Evolutionary conservation across 2,113 vertebrate genomes (phyloP).

Genomic region (Balaeniceps rex): DNA sequence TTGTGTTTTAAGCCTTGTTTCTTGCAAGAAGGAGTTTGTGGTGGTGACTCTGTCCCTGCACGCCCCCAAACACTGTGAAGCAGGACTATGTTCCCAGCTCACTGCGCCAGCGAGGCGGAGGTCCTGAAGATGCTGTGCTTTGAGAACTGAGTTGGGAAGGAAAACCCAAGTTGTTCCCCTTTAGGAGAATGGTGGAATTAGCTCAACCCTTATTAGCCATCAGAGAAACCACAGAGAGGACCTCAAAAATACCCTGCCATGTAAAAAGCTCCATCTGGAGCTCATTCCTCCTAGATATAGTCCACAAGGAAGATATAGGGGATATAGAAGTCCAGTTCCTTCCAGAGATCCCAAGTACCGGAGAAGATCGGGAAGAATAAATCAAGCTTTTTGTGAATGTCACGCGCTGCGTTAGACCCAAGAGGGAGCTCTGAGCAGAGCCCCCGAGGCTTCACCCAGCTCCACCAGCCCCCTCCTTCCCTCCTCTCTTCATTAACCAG

Average conservation of each 20-base stretch:
- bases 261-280: not conserved
- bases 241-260: not conserved
- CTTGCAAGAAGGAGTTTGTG: not conserved
- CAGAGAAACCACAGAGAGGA: not conserved
- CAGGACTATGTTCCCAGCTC: not conserved
- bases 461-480: not conserved
- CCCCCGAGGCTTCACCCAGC: not conserved
- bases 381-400: not conserved
- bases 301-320: not conserved
- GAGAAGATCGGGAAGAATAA: not conserved
- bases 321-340: not conserved
- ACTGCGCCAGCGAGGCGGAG: accelerated
- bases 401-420: not conserved
- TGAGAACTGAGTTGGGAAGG: not conserved
- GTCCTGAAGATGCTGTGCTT: not conserved
- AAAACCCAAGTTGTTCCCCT: not conserved
- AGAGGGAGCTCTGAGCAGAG: not conserved
- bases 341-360: not conserved
- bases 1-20: not conserved
- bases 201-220: not conserved
- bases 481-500: not conserved
- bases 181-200: not conserved
- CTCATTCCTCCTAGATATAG: not conserved
- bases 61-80: not conserved
- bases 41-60: not conserved